Conservation (phyloP, 1,140 invertebrate genomes). For the Halesus radiatus region DNA sequence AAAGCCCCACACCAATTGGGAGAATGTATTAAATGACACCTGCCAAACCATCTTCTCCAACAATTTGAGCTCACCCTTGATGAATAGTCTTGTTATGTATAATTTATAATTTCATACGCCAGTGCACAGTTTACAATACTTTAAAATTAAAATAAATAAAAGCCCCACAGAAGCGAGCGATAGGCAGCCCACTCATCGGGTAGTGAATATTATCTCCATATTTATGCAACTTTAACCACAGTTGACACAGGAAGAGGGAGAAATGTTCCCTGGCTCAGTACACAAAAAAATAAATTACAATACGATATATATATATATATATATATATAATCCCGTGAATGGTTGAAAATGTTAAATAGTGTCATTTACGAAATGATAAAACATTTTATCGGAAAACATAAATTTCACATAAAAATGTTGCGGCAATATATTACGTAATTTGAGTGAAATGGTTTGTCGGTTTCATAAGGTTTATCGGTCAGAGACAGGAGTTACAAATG, state of each 20-base stretch:
- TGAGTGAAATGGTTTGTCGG: neutral
- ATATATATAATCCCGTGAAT: no score
- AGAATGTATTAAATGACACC: conserved; percentile 14
- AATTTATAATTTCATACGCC: neutral
- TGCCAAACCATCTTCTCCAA: neutral
- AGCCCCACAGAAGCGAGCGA: no score
- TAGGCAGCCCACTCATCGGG: no score
- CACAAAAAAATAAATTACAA: no score
- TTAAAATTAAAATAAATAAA: no score
- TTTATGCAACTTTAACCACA: no score
- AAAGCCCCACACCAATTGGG: neutral
- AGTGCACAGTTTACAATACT: no score
- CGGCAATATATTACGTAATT: neutral
- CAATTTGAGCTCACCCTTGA: neutral
- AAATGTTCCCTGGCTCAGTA: no score
- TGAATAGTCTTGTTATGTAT: conserved; percentile 15
- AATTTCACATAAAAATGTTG: neutral
- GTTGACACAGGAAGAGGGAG: no score
- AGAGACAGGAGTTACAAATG: neutral
- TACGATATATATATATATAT: no score
- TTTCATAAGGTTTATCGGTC: neutral
- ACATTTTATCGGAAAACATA: neutral
- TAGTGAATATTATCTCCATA: no score
- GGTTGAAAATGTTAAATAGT: no score
- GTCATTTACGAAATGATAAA: neutral